phyloP scores from a whole-genome alignment of 2,797 vertebrate species.

The Melanotaenia boesemani region DNA sequence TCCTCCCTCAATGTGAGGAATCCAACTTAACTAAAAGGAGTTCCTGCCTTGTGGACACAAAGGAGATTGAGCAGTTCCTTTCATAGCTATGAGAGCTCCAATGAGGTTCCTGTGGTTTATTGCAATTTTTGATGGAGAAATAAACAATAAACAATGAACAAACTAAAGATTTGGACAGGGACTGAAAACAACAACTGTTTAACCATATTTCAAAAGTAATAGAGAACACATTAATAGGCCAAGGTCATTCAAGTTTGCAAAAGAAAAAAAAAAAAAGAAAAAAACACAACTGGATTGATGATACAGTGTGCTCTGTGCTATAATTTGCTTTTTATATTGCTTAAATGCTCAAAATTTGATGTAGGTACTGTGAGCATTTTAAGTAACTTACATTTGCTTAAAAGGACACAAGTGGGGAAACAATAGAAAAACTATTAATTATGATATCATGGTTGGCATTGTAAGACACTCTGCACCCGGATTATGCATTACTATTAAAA shows the following conservation, averaged over 20 bases:
- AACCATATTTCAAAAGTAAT: background rate
- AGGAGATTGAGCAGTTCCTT: background rate
- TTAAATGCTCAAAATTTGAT: slow-evolving; percentile 20
- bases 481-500: slow-evolving; percentile 63
- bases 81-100: background rate
- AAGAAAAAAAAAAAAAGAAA: background rate
- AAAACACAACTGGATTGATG: too few species aligned
- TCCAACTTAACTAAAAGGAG: too few species aligned
- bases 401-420: slow-evolving; percentile 40
- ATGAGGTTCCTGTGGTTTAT: background rate
- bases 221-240: background rate
- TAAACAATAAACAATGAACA: background rate
- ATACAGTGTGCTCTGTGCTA: too few species aligned
- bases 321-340: too few species aligned
- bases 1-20: background rate
- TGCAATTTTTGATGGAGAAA: background rate
- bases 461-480: slow-evolving; percentile 43
- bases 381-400: slow-evolving; percentile 34
- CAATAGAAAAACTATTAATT: slow-evolving; percentile 49
- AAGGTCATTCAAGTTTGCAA: background rate
- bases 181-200: background rate
- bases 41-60: background rate
- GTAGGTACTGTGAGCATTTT: slow-evolving; percentile 21
- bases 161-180: background rate
- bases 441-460: slow-evolving; percentile 46